Conservation (phyloP, 2,113 vertebrate genomes). For the Azemiops feae region DNA sequence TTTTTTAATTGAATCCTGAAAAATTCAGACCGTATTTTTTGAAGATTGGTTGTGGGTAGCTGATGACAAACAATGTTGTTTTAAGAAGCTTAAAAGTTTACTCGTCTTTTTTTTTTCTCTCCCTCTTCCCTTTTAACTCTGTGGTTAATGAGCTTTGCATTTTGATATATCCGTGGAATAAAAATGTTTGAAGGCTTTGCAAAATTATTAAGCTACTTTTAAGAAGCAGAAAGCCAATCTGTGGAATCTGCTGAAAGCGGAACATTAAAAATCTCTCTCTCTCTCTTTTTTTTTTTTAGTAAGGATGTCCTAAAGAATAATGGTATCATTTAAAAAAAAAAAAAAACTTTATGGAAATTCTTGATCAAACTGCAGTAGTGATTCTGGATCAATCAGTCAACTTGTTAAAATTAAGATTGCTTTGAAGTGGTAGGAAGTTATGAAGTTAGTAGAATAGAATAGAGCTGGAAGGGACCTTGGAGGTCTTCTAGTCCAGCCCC, state of each 20-base stretch:
- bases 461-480: too few species aligned
- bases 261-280: constrained; percentile 8
- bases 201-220: constrained; percentile 6
- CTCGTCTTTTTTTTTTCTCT: neutral
- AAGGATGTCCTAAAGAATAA: neutral
- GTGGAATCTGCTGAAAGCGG: constrained; percentile 1
- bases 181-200: constrained; percentile 21
- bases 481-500: too few species aligned
- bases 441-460: neutral
- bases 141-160: neutral
- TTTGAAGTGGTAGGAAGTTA: neutral
- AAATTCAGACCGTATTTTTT: neutral
- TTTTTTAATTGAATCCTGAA: neutral
- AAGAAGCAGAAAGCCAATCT: constrained; percentile 27
- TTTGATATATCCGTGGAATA: constrained; percentile 25
- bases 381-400: neutral
- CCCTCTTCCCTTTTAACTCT: neutral
- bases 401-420: constrained; percentile 3
- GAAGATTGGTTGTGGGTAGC: neutral
- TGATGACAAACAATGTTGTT: constrained; percentile 32
- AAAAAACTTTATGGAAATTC: constrained; percentile 28
- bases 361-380: constrained; percentile 3
- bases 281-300: neutral
- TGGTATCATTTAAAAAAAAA: constrained; percentile 3
- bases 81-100: constrained; percentile 32